phyloP scores from a whole-genome alignment of 2,113 vertebrate genomes.

The Ailuropoda melanoleuca region DNA sequence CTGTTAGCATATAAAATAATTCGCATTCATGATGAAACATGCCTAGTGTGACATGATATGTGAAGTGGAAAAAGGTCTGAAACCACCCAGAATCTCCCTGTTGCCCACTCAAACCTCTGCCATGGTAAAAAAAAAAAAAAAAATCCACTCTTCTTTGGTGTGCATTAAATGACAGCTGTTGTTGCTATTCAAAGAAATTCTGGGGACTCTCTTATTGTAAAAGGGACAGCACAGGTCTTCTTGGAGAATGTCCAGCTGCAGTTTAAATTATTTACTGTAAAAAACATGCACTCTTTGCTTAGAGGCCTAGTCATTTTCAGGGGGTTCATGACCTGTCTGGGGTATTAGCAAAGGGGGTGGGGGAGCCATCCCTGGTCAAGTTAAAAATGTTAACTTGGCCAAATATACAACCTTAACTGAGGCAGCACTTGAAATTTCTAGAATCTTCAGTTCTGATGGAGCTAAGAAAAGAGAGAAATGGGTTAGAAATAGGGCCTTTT shows the following conservation, averaged over 20 bases:
- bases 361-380: not conserved
- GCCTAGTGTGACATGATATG: not conserved
- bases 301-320: not conserved
- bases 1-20: conserved; percentile 33
- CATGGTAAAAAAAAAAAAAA: not conserved
- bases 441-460: not conserved
- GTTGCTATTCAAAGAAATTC: conserved; percentile 16
- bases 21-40: conserved; percentile 51
- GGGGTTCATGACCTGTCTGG: not conserved
- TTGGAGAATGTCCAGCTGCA: not conserved
- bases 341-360: not conserved
- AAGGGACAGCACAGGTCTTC: not conserved
- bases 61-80: conserved; percentile 59
- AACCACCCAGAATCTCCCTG: conserved; percentile 80
- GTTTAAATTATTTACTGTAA: not conserved
- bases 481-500: not conserved
- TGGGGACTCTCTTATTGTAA: not conserved
- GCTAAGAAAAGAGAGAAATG: not conserved
- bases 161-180: conserved; percentile 17
- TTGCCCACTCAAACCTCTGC: conserved; percentile 55
- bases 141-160: not conserved
- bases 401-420: not conserved
- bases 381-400: not conserved
- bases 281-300: not conserved
- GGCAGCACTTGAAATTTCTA: not conserved